Evolutionary conservation across 2,113 vertebrate genomes (phyloP), one percentile per base, ranked within the genome.

Genomic region (Conger conger): DNA sequence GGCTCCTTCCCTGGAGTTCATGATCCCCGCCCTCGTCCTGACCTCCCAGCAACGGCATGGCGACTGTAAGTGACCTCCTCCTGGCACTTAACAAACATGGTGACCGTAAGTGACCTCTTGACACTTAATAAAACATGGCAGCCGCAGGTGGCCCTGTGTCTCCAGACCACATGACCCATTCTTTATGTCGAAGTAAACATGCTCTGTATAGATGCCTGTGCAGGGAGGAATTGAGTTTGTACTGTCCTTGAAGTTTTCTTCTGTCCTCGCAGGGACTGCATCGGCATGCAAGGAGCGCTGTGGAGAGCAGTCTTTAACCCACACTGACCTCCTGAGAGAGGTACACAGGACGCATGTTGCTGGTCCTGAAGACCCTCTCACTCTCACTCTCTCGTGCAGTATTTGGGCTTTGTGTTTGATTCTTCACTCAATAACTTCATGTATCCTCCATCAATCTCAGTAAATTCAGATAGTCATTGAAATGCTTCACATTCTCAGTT

Each of bases 1-100:
- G 83, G 94, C 95, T 82, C 96, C 96, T 6, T 96, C 96, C 20
- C 93, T 97, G 0, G 96, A 97, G 86, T 95, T 95, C 88, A 91
- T 97, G 84, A 89, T 96, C 79, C 95, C 96, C 80, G 96, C 95
- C 76, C 82, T 96, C 85, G 89, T 95, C 86, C 89, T 97, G 87
- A 94, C 88, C 86, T 95, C 90, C 78, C 93, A 93, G 82, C 83
- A 88, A 82, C 81, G 86, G 8, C 3, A 88, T 77, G 86, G 87
- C 83, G 95, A 95, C 0, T 90, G 96, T 97, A 27, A 88, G 86
- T 84, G 23, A 35, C 63, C 4, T 15, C 15, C 7, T 30, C n/a
- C 15, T 13, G 11, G 15, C 45, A 78, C 36, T 27, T 35, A 23
- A 3, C 23, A 63, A 63, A 63, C 20, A 63, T 27, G 23, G 57